Evolutionary conservation across 2,888 invertebrate genomes (phyloP).

Genomic region (Leptinotarsa juncta): DNA sequence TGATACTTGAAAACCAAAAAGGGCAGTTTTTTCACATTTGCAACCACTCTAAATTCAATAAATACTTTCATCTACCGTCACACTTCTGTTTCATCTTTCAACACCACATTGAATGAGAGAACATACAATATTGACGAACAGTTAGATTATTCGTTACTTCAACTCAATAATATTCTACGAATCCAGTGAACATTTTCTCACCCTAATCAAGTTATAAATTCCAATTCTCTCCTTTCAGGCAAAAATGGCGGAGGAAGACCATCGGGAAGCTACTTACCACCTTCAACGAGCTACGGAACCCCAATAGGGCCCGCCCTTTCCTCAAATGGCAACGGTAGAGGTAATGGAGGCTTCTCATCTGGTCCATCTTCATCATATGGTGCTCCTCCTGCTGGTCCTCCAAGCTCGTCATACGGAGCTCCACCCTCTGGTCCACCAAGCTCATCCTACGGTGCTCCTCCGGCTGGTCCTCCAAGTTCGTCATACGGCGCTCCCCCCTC

Average conservation of each 20-base stretch:
- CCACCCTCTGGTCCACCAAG: conserved; percentile 50
- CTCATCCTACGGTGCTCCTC: conserved; percentile 56
- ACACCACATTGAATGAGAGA: too few species aligned
- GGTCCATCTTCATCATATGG: conserved; percentile 62
- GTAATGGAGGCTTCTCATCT: conserved; percentile 24
- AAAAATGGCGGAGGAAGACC: conserved; percentile 28
- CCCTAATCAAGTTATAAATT: background rate
- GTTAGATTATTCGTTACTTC: too few species aligned
- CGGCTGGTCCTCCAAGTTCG: conserved; percentile 48
- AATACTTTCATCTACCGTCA: too few species aligned
- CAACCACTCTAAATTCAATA: too few species aligned
- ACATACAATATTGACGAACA: too few species aligned
- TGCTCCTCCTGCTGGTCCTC: conserved; percentile 44
- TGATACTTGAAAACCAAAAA: too few species aligned
- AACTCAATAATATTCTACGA: too few species aligned
- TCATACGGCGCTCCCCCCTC: conserved; percentile 55
- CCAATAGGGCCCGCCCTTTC: conserved; percentile 63
- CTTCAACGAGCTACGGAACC: conserved; percentile 59
- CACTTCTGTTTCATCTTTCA: too few species aligned
- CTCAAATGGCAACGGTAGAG: conserved; percentile 43
- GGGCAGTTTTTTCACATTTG: too few species aligned
- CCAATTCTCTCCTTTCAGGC: conserved; percentile 5
- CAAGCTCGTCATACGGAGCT: conserved; percentile 48
- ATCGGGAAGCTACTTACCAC: conserved; percentile 51
- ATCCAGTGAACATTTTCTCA: background rate